Base-by-base conservation (phyloP, 2,888 invertebrate genomes). In the Syrphus vitripennis region DNA sequence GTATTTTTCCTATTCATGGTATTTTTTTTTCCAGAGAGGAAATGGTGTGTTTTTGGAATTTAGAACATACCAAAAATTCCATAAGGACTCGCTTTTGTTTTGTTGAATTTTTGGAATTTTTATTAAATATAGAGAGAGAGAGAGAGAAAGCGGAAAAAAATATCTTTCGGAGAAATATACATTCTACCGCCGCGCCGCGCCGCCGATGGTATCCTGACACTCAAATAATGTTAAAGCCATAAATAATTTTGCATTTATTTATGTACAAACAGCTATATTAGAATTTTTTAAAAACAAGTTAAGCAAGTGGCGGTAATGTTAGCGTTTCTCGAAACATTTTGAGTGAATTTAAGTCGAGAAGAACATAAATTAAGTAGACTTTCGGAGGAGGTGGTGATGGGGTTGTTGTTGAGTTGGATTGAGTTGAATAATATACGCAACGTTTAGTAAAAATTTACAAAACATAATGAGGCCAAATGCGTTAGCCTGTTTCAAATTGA, bases 401-500 rank as follows among this genome's bases (percentile, higher is more conserved):
- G 14, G n/a, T 3, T 50, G 50, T 48, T 21, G 4, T n/a, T n/a
- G 16, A 12, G 29, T 31, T 31, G 16, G 55, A 24, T 24, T 4
- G 9, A 9, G n/a, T n/a, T n/a, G n/a, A n/a, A n/a, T n/a, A n/a
- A n/a, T n/a, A 61, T 4, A 40, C 59, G 40, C 12, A 12, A n/a
- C n/a, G 24, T 26, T 40, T 21, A 65, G 16, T 63, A 42, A 42
- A 63, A 42, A 63, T 19, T 37, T 34, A 76, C 57, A 67, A 24
- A 34, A 74, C 57, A 48, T 76, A 76, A 76, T 76, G 69, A 76
- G 69, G 48, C 67, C 69, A 69, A 76, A 76, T 37, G 34, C 37
- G 69, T 48, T 34, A 57, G 55, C 21, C 40, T 45, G 57, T 69
- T 69, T 69, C 45, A 69, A 76, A 67, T 67, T 57, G 26, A 29